phyloP scores from a whole-genome alignment of 1,140 invertebrate genomes.

The Helicoverpa zea region DNA sequence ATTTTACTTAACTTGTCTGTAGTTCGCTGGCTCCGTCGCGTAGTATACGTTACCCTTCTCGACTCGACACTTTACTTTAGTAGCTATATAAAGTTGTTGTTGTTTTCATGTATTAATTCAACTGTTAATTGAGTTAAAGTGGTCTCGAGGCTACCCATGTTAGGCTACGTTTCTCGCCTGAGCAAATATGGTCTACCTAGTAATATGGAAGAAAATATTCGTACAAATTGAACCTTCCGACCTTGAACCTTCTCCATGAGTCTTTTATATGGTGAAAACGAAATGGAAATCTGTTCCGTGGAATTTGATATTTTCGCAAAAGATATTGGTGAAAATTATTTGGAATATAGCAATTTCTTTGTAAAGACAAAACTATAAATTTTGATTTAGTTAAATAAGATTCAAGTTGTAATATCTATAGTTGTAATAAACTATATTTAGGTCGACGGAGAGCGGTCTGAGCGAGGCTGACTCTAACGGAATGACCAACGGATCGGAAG shows the following conservation, averaged over 20 bases:
- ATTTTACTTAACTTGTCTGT: too few species aligned
- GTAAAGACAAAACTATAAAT: too few species aligned
- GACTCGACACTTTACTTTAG: too few species aligned
- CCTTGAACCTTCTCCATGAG: too few species aligned
- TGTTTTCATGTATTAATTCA: neutral
- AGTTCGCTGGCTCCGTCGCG: too few species aligned
- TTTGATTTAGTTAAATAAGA: too few species aligned
- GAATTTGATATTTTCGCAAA: too few species aligned
- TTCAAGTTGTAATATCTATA: neutral
- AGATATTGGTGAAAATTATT: too few species aligned
- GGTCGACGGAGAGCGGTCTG: constrained; percentile 82
- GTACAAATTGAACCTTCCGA: neutral
- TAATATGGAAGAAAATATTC: neutral
- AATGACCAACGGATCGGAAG: constrained; percentile 74
- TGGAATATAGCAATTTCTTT: too few species aligned
- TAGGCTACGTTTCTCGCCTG: neutral
- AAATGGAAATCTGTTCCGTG: too few species aligned
- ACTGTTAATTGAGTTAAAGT: constrained; percentile 12
- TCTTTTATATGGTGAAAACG: too few species aligned
- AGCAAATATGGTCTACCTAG: neutral
- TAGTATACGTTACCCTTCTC: too few species aligned
- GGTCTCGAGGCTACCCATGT: neutral
- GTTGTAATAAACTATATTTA: constrained; percentile 47
- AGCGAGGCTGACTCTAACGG: constrained; percentile 79
- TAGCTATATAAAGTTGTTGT: neutral